These are phyloP conservation scores for Synanthedon vespiformis DNA, from an alignment of 2,888 invertebrate species.

Conservation along the genomic window DNA sequence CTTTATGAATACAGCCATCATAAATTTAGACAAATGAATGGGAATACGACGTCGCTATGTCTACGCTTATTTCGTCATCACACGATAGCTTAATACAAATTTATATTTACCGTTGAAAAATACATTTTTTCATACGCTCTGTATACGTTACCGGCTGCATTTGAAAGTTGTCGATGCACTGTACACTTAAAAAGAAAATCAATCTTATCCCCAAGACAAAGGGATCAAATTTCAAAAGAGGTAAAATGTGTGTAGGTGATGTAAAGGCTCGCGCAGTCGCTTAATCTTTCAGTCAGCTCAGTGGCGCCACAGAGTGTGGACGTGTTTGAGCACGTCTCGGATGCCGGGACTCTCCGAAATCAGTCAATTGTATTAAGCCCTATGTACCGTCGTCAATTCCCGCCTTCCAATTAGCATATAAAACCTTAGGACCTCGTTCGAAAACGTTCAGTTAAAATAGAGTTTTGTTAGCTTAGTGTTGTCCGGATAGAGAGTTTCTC, in stretches of 20 bases:
- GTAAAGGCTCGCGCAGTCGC: conserved; percentile 48
- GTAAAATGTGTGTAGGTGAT: conserved; percentile 17
- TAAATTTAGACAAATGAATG: not conserved
- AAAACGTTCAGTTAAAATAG: not conserved
- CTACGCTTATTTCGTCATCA: not conserved
- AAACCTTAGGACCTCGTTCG: not conserved
- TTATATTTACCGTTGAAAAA: not conserved
- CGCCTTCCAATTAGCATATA: conserved; percentile 11
- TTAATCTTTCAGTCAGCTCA: conserved; percentile 38
- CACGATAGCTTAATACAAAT: not conserved
- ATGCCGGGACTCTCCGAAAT: conserved; percentile 10
- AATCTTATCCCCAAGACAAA: not conserved
- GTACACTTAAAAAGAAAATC: not conserved
- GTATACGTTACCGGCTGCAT: not conserved
- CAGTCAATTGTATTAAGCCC: conserved; percentile 19
- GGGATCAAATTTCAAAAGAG: not conserved
- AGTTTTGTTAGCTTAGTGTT: not conserved
- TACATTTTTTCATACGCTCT: not conserved
- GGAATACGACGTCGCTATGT: not conserved
- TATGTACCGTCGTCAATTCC: conserved; percentile 14
- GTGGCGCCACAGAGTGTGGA: conserved; percentile 51
- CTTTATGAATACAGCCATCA: not conserved
- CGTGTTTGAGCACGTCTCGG: conserved; percentile 23
- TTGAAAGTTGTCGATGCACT: not conserved
- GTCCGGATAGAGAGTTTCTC: not conserved